A percentile compares a stretch with the other conserved stretches of the same genome.
These are phyloP conservation scores for Thysanoteuthis rhombus DNA, from an alignment of 2,888 invertebrate genomes.

Conservation along the genomic window DNA sequence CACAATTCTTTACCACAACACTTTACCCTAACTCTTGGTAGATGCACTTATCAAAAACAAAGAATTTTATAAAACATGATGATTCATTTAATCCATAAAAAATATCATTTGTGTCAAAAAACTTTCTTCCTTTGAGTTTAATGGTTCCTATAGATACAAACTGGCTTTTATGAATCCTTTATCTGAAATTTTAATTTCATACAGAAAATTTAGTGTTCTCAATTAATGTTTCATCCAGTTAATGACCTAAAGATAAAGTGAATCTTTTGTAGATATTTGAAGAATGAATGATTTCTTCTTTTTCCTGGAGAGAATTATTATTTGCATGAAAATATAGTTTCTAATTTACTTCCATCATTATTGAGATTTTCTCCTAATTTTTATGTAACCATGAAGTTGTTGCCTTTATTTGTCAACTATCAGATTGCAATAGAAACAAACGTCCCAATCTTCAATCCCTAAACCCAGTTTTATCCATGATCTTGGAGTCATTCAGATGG, in stretches of 20 bases:
- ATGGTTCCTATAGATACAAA: background rate
- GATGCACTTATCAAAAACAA: background rate
- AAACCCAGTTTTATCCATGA: background rate
- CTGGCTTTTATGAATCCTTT: background rate
- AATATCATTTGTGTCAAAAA: background rate
- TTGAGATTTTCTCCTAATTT: background rate
- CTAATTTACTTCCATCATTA: background rate
- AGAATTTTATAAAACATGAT: background rate
- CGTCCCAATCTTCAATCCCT: background rate
- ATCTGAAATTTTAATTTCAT: background rate
- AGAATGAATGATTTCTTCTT: background rate
- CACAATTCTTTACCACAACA: background rate
- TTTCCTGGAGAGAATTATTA: background rate
- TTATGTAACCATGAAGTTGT: background rate
- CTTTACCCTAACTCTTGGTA: background rate
- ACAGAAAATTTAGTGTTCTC: background rate
- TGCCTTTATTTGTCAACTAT: background rate
- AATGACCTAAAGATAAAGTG: background rate
- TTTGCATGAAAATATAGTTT: background rate
- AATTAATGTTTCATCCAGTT: background rate
- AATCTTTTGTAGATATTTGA: background rate
- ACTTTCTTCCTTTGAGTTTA: background rate
- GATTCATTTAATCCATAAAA: background rate
- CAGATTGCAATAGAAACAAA: background rate
- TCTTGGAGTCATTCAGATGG: background rate